Evolutionary conservation across 2,113 vertebrate genomes (phyloP).

Genomic region (Vulpes vulpes): DNA sequence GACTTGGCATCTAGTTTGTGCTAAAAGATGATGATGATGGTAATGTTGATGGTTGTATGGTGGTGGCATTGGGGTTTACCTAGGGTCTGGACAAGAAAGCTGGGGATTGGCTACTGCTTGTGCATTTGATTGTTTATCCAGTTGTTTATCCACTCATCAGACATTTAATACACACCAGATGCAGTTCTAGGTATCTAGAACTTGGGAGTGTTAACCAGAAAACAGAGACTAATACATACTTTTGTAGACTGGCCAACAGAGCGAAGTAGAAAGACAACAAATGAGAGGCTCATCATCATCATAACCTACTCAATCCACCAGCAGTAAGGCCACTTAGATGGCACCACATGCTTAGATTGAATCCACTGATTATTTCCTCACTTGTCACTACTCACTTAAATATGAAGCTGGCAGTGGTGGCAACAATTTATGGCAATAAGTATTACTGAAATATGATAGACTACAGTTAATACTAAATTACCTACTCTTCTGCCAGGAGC

Average conservation of each 20-base stretch:
- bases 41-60: neutral
- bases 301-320: neutral
- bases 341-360: neutral
- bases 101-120: neutral
- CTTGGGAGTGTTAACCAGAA: neutral
- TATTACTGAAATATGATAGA: neutral
- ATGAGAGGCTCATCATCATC: neutral
- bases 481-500: neutral
- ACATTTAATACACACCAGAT: neutral
- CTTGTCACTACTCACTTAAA: neutral
- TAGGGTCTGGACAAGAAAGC: neutral
- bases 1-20: neutral
- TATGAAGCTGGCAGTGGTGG: neutral
- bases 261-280: neutral
- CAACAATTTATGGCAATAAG: neutral
- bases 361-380: neutral
- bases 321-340: neutral
- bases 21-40: neutral
- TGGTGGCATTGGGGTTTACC: neutral
- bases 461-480: neutral
- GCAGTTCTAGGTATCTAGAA: neutral
- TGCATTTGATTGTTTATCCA: neutral
- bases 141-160: neutral
- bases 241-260: neutral
- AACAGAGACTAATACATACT: neutral